A percentile compares a stretch with the other conserved stretches of the same genome.
Evolutionary conservation across 2,888 invertebrate species (phyloP).

Genomic region (Caradrina kadenii): DNA sequence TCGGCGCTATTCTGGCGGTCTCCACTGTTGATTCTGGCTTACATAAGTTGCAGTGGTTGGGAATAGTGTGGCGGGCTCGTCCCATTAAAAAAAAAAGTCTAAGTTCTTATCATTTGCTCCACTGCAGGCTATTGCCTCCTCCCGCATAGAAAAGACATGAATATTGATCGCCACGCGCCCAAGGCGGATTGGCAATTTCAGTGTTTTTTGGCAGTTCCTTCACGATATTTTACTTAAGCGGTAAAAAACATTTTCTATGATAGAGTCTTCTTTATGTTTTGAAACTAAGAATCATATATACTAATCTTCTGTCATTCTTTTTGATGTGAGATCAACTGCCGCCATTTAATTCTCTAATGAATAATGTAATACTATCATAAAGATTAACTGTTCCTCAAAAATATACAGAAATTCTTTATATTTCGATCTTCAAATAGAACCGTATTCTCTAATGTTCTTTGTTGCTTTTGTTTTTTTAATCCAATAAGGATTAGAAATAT

Average conservation of each 20-base stretch:
- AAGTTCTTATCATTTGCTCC: too few relatives aligned
- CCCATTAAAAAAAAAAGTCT: too few relatives aligned
- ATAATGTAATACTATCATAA: conserved; percentile 42
- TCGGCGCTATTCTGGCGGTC: too few relatives aligned
- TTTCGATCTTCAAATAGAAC: conserved; percentile 14
- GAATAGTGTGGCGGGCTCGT: too few relatives aligned
- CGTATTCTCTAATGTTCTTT: conserved; percentile 20
- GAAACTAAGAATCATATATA: conserved; percentile 6
- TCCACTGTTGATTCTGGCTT: too few relatives aligned
- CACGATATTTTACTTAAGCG: background rate
- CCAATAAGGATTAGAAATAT: conserved; percentile 22
- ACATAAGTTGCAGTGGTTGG: too few relatives aligned
- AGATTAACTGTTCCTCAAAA: conserved; percentile 23
- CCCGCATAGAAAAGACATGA: too few relatives aligned
- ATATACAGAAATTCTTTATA: conserved; percentile 5
- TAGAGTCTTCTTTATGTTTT: background rate
- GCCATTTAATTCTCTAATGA: conserved; percentile 47
- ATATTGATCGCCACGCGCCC: too few relatives aligned
- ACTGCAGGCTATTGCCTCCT: too few relatives aligned
- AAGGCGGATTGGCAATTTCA: too few relatives aligned
- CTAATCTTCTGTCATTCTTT: conserved; percentile 6
- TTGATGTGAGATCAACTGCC: conserved; percentile 34
- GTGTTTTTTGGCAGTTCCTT: too few relatives aligned
- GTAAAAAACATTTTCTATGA: background rate
- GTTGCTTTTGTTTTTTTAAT: conserved; percentile 40